phyloP scores from a whole-genome alignment of 2,888 invertebrate species.

The Euplexia lucipara region DNA sequence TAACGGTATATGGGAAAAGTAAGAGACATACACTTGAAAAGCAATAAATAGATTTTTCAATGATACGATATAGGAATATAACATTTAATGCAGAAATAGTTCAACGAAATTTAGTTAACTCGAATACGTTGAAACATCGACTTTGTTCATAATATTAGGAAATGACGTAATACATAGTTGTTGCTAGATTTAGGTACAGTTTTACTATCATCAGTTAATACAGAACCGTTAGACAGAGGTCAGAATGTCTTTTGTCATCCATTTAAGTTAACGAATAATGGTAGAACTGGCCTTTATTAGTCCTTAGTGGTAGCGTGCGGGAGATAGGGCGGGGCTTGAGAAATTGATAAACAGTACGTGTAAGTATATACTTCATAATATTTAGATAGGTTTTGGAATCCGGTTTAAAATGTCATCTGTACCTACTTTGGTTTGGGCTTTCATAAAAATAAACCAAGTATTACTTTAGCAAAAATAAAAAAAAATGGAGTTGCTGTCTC shows the following conservation, averaged over 20 bases:
- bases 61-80: conserved; percentile 15
- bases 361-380: conserved; percentile 1
- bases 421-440: neutral
- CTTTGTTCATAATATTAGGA: conserved; percentile 17
- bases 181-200: conserved; percentile 21
- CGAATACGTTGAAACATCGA: conserved; percentile 23
- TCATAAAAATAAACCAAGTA: neutral
- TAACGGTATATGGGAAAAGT: conserved; percentile 8
- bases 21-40: conserved; percentile 19
- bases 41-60: conserved; percentile 47
- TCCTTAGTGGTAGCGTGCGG: conserved; percentile 23
- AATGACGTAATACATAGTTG: conserved; percentile 26
- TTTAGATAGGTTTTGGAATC: conserved; percentile 33
- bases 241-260: neutral
- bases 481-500: neutral
- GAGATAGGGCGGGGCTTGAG: conserved; percentile 14
- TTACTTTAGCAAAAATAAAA: neutral
- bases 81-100: conserved; percentile 12
- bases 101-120: conserved; percentile 41
- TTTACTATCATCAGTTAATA: conserved; percentile 1
- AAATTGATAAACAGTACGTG: neutral
- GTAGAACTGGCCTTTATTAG: neutral
- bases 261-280: conserved; percentile 11
- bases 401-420: conserved; percentile 8
- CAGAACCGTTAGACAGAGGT: neutral